Percentiles rank a stretch among this genome's conserved stretches.
phyloP scores from a whole-genome alignment of 1,140 invertebrate species.

The Drosophila quadrilineata region DNA sequence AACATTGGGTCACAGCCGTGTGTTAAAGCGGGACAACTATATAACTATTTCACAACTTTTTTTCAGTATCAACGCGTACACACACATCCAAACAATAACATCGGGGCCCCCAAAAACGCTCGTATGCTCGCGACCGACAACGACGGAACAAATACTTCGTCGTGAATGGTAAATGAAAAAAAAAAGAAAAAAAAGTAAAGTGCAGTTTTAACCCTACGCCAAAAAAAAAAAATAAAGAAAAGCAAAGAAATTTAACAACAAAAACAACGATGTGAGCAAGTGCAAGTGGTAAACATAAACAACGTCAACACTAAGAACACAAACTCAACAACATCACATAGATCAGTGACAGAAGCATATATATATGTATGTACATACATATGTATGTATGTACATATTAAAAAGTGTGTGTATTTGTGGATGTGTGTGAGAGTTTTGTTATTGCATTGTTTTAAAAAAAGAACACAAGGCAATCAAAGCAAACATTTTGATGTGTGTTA shows the following conservation, averaged over 20 bases:
- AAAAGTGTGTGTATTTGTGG: constrained; percentile 11
- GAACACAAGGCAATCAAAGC: constrained; percentile 42
- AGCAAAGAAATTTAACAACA: constrained; percentile 69
- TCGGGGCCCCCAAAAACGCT: constrained; percentile 56
- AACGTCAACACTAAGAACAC: constrained; percentile 48
- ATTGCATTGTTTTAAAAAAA: constrained; percentile 44
- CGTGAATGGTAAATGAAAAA: constrained; percentile 74
- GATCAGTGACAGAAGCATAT: too few relatives aligned
- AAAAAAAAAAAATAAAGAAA: constrained; percentile 50
- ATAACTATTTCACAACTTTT: constrained; percentile 22
- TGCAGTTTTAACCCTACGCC: constrained; percentile 64
- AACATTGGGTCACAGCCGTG: neutral
- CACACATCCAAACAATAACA: constrained; percentile 64
- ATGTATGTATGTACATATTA: constrained; percentile 17
- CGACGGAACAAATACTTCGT: constrained; percentile 57
- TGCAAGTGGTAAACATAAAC: constrained; percentile 77
- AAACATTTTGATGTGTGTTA: constrained; percentile 37
- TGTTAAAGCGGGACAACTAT: constrained; percentile 38
- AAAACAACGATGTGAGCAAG: constrained; percentile 60
- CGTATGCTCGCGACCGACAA: constrained; percentile 49
- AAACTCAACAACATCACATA: constrained; percentile 48
- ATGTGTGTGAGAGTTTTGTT: constrained; percentile 32
- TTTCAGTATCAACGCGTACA: constrained; percentile 33
- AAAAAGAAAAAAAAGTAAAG: constrained; percentile 58
- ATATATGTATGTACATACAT: too few relatives aligned